Conservation (phyloP, 2,113 vertebrate species). For the Vombatus ursinus region DNA sequence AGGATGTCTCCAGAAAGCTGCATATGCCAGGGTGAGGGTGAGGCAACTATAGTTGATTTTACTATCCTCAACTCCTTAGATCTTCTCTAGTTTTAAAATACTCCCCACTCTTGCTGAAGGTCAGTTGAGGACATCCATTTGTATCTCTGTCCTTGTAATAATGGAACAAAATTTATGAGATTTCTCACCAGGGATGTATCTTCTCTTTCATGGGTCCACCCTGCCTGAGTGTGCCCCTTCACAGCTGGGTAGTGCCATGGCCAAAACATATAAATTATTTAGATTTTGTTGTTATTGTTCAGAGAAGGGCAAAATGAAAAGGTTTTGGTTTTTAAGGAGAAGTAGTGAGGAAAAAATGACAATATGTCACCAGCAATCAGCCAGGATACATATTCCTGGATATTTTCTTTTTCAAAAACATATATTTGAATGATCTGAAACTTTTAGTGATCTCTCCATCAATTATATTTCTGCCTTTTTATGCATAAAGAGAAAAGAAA, state of each 20-base stretch:
- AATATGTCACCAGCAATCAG: not conserved
- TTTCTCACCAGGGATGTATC: not conserved
- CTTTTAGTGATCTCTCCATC: not conserved
- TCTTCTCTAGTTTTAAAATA: not conserved
- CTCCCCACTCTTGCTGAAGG: not conserved
- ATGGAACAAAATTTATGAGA: not conserved
- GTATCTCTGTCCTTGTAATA: not conserved
- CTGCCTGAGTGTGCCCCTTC: not conserved
- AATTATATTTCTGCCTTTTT: not conserved
- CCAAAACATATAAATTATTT: not conserved
- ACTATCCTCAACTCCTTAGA: not conserved
- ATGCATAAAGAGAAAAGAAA: not conserved
- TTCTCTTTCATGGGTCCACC: not conserved
- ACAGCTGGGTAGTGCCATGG: too few species aligned
- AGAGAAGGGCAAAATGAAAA: not conserved
- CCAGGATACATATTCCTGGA: not conserved
- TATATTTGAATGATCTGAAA: not conserved
- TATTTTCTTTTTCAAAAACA: not conserved
- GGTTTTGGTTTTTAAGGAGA: not conserved
- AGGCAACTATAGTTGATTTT: not conserved
- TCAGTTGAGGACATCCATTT: not conserved
- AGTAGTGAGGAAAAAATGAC: not conserved
- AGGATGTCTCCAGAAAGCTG: not conserved
- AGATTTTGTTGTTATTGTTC: not conserved
- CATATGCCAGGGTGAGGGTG: too few species aligned